Conservation (phyloP, 2,888 invertebrate species). For the Linnaemya tessellans region DNA sequence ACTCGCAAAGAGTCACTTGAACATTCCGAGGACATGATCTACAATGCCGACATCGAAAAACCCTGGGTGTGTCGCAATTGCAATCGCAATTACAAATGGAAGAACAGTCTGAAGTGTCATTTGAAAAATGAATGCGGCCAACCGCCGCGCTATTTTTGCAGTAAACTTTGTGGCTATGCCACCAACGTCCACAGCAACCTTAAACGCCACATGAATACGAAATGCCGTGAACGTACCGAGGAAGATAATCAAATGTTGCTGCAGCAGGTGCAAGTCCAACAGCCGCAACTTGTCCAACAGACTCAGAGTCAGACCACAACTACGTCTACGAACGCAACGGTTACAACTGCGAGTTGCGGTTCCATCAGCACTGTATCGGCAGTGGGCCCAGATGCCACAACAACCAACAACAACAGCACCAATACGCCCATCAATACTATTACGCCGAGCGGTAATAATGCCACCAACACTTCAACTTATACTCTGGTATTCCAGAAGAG, state of each 20-base stretch:
- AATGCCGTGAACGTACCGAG: conserved; percentile 82
- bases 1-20: conserved; percentile 83
- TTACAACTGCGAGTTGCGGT: conserved; percentile 15
- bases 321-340: conserved; percentile 28
- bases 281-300: conserved; percentile 51
- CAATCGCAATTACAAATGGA: conserved; percentile 89
- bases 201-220: conserved; percentile 83
- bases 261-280: conserved; percentile 79
- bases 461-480: conserved; percentile 71
- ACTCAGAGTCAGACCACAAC: conserved; percentile 37
- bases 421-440: conserved; percentile 49
- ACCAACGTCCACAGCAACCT: conserved; percentile 83
- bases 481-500: conserved; percentile 80
- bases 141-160: conserved; percentile 84
- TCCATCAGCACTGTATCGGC: conserved; percentile 12
- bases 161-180: conserved; percentile 83
- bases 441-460: conserved; percentile 55
- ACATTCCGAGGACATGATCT: conserved; percentile 83
- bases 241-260: conserved; percentile 80
- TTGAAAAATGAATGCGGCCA: conserved; percentile 87
- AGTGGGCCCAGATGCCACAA: background rate
- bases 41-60: conserved; percentile 83
- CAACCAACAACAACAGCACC: conserved; percentile 26
- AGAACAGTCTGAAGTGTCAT: conserved; percentile 89
- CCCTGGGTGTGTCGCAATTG: conserved; percentile 87